Percentiles rank a stretch among this genome's conserved stretches.
Evolutionary conservation across 2,888 invertebrate genomes (phyloP).

Genomic region (Blastobasis adustella): DNA sequence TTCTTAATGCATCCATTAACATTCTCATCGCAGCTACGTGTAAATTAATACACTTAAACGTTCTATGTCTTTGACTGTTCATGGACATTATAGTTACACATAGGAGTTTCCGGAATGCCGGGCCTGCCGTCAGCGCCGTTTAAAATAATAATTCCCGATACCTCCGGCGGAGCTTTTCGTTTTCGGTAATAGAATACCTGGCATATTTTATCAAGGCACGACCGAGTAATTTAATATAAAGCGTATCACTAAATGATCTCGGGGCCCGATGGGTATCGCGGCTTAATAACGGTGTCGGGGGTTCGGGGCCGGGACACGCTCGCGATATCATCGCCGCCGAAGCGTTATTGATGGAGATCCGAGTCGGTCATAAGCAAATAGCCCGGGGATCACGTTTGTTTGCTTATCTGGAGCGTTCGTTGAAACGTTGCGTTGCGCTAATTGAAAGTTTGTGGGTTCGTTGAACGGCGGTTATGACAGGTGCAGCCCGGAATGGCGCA

Average conservation of each 20-base stretch:
- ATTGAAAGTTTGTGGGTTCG: constrained; percentile 51
- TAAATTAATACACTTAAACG: constrained; percentile 23
- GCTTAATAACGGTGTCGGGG: constrained; percentile 72
- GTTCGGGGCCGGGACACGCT: constrained; percentile 61
- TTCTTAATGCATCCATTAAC: constrained; percentile 49
- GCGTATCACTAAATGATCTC: constrained; percentile 74
- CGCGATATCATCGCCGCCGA: constrained; percentile 64
- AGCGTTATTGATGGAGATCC: constrained; percentile 62
- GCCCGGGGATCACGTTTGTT: constrained; percentile 68
- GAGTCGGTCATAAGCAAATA: constrained; percentile 66
- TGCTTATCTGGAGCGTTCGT: constrained; percentile 56
- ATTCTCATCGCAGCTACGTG: constrained; percentile 36
- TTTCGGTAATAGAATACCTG: constrained; percentile 72
- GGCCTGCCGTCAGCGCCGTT: constrained; percentile 21
- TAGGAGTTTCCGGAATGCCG: constrained; percentile 25
- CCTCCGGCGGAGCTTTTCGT: constrained; percentile 59
- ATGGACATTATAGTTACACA: constrained; percentile 4
- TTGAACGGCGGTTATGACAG: constrained; percentile 62
- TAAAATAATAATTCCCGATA: constrained; percentile 44
- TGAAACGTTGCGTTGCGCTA: constrained; percentile 53
- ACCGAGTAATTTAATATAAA: constrained; percentile 75
- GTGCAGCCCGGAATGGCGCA: constrained; percentile 64
- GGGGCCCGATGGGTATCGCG: constrained; percentile 63
- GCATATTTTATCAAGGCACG: constrained; percentile 73
- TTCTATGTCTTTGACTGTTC: constrained; percentile 6